phyloP scores from a whole-genome alignment of 2,888 invertebrate genomes.

The Antitype chi region DNA sequence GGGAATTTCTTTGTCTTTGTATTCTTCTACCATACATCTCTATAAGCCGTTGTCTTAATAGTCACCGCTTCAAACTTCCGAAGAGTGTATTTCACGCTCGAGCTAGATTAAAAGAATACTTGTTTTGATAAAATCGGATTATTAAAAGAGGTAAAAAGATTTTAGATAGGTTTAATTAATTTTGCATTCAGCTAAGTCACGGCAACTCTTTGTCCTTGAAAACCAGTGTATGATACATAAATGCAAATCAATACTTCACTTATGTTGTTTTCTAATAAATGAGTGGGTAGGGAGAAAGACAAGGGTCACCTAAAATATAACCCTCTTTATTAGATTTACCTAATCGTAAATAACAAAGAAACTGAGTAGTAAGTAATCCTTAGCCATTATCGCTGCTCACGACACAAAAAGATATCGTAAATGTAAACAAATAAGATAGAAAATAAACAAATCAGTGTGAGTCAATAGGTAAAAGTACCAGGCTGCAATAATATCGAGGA shows the following conservation, averaged over 20 bases:
- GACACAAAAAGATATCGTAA: slow-evolving; percentile 22
- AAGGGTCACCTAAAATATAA: neutral
- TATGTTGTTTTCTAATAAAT: neutral
- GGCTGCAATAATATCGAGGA: slow-evolving; percentile 69
- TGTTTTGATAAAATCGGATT: neutral
- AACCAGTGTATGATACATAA: neutral
- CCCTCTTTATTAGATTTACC: neutral
- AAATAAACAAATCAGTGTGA: slow-evolving; percentile 52
- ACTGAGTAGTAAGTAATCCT: neutral
- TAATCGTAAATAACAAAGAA: slow-evolving; percentile 18
- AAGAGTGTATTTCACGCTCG: neutral
- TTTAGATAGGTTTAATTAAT: neutral
- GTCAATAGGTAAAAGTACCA: slow-evolving; percentile 77
- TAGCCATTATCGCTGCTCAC: slow-evolving; percentile 7
- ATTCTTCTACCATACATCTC: neutral
- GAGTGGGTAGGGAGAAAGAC: neutral
- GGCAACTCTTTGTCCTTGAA: neutral
- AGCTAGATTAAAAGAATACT: neutral
- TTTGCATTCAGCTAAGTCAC: neutral
- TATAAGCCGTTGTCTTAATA: neutral
- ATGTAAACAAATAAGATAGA: slow-evolving; percentile 36
- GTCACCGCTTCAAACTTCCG: neutral
- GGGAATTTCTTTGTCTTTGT: neutral
- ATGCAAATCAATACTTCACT: slow-evolving; percentile 12
- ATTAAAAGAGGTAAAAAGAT: neutral